phyloP scores from a whole-genome alignment of 2,797 vertebrate species.

The Gadopsis bispinosus region DNA sequence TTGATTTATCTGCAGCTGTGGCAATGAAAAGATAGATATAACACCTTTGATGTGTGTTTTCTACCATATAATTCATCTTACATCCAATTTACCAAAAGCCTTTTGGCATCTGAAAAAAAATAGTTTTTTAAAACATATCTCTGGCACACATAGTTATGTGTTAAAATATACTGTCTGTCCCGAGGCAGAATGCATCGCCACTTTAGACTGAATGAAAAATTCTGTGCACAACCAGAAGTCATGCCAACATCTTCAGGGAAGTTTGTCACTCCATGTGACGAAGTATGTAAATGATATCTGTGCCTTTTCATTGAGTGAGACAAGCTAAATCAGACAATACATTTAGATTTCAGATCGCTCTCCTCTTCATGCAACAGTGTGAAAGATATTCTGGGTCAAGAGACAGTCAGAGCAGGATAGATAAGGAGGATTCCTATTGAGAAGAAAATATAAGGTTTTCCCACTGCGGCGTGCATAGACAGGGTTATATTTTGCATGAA shows the following conservation, averaged over 20 bases:
- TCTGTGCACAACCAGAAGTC: slow-evolving; percentile 9
- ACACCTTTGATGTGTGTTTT: not conserved
- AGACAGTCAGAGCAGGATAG: slow-evolving; percentile 6
- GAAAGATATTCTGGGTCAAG: slow-evolving; percentile 39
- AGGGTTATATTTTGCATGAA: slow-evolving; percentile 21
- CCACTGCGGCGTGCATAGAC: not conserved
- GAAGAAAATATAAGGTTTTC: not conserved
- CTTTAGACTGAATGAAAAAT: slow-evolving; percentile 18
- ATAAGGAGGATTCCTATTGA: slow-evolving; percentile 23
- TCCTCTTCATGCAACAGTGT: slow-evolving; percentile 37
- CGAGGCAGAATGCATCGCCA: not conserved
- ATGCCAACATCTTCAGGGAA: slow-evolving; percentile 33
- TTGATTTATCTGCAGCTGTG: not conserved
- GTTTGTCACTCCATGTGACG: slow-evolving; percentile 30
- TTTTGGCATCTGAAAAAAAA: slow-evolving; percentile 17
- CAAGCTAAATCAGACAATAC: slow-evolving; percentile 36
- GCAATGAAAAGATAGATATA: not conserved
- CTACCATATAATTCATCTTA: not conserved
- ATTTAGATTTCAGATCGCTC: slow-evolving; percentile 40
- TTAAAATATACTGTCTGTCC: slow-evolving; percentile 25
- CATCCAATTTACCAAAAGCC: not conserved
- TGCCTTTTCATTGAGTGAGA: slow-evolving; percentile 41
- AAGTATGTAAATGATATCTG: slow-evolving; percentile 37
- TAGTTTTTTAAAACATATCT: not conserved
- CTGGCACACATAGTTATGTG: slow-evolving; percentile 4